Base-by-base conservation (phyloP, 2,797 vertebrate genomes). In the Salmo trutta region DNA sequence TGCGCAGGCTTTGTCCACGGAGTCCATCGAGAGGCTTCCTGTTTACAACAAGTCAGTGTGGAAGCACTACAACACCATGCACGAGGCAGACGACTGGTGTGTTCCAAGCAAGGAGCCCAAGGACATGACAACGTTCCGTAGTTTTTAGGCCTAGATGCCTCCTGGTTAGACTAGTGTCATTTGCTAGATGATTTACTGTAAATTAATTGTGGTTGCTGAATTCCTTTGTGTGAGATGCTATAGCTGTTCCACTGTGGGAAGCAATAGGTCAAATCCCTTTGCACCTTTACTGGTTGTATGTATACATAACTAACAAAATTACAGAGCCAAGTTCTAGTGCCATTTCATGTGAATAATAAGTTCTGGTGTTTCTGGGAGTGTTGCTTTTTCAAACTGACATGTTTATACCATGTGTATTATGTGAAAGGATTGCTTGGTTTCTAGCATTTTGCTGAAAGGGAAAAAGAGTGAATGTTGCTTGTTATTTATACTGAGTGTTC, bases 41-140 rank as follows among this genome's bases (percentile, higher is more conserved):
- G 97, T 99, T 7, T 99, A 99, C 91, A 99, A 99, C 93, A 97
- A 96, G 93, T 97, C 98, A 0, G 97, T 93, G 19, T 98, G 97
- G 97, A 99, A 96, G 89, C 97, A 99, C 87, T 99, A 99, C 88
- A 98, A 96, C 87, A 94, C 93, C 47, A 96, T 95, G 79, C 97
- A 98, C 0, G 98, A 98, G 89, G 97, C 97, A 0, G 98, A 99
- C 7, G 98, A 99, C 81, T 99, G 98, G 98, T 99, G 98, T 0
- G 92, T 98, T 67, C 98, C 98, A 19, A 99, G 98, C 92, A 97
- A 96, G 73, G 98, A 99, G 85, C 98, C 98, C 3, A 99, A 98
- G 84, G 97, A 98, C 92, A 96, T 99, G 97, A 98, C 96, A 0
- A 99, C 97, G 0, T 99, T 96, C 88, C 97, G 97, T 75, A 98